Evolutionary conservation across 2,888 invertebrate species (phyloP).

Genomic region (Periphyllus acericola): DNA sequence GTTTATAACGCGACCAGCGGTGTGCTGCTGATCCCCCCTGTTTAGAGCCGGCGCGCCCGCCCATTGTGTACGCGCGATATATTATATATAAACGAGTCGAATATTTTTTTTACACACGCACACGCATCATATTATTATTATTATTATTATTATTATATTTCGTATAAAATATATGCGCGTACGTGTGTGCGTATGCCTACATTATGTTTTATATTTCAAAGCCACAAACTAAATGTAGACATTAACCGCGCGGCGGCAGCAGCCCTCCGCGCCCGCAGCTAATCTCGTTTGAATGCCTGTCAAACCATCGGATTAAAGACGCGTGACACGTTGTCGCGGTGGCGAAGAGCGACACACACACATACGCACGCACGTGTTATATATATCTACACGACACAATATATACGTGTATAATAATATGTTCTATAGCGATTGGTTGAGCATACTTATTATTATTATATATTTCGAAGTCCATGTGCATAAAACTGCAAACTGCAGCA

Average conservation of each 20-base stretch:
- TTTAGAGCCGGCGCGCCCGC: background rate
- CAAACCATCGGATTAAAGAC: conserved; percentile 52
- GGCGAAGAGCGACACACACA: background rate
- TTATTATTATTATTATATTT: background rate
- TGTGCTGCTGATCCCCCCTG: background rate
- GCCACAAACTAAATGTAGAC: conserved; percentile 35
- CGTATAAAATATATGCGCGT: background rate
- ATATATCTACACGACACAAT: background rate
- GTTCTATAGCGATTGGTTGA: too few species aligned
- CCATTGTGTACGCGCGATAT: background rate
- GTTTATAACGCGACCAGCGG: too few species aligned
- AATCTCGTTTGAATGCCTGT: conserved; percentile 58
- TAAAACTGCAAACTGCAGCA: too few species aligned
- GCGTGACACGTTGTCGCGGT: conserved; percentile 24
- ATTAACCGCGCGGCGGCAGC: conserved; percentile 10
- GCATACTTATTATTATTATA: too few species aligned
- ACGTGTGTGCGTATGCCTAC: background rate
- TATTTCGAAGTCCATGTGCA: too few species aligned
- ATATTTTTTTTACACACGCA: background rate
- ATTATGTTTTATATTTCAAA: background rate
- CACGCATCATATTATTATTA: background rate
- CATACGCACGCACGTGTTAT: background rate
- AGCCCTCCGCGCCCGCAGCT: conserved; percentile 43
- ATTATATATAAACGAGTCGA: background rate
- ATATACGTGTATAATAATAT: background rate